Evolutionary conservation across 2,888 invertebrate genomes (phyloP), one percentile per base, ranked within the genome.

Genomic region (Caenorhabditis angaria): DNA sequence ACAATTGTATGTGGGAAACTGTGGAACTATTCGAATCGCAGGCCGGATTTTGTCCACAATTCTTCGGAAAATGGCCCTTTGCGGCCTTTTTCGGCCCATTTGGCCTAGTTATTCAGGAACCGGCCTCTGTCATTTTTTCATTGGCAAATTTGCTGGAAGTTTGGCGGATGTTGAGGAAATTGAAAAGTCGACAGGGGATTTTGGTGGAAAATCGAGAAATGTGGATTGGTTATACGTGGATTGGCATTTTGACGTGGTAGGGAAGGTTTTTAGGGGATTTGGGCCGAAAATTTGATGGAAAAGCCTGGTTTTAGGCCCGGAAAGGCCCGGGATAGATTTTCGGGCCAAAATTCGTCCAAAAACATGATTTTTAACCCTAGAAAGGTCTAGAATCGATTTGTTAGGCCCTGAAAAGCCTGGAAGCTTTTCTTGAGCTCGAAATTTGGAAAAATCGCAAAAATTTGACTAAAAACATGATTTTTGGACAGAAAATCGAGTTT

Each of bases 61-160:
- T 85, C 54, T 82, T 77, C 56, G 85, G 85, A 29, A 85, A 85
- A 80, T 85, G 85, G 85, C 83, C 84, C 4, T 85, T 85, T 55
- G 8, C 51, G 0, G 76, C 84, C 8, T 55, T 81, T n/a, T 60
- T 72, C n/a, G 62, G 78, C 12, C 76, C 69, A 10, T 32, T 61
- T 27, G 71, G 66, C 18, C 25, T 71, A 20, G 48, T 72, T 14
- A 58, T 82, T 25, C 71, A 82, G 72, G 85, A 85, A 61, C 84
- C 84, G 8, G 84, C 84, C 0, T 85, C 85, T 0, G 66, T 71
- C 0, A 2, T 85, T 12, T 85, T 85, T 61, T 83, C 82, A 0
- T 66, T 85, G 27, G 32, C 80, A 1, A 85, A 85, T 64, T 61
- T 85, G 0, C 25, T 60, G 48, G 63, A 78, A 2, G 63, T 79